Conservation (phyloP, 2,113 vertebrate genomes). For the Megalops atlanticus region DNA sequence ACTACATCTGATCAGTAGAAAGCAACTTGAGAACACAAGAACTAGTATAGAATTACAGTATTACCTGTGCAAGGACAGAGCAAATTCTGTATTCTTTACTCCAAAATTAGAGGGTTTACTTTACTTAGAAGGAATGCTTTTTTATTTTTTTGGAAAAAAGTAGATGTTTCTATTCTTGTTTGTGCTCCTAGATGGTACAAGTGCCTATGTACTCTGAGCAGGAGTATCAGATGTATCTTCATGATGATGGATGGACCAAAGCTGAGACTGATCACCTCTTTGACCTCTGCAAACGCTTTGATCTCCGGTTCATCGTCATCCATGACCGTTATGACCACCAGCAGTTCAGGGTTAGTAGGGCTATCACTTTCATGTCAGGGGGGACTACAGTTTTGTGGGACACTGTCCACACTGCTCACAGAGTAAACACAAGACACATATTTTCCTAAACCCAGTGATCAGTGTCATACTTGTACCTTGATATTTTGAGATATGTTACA, state of each 20-base stretch:
- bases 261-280: conserved; percentile 96
- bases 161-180: background rate
- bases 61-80: too few relatives aligned
- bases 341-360: conserved; percentile 87
- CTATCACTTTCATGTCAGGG: background rate
- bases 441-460: too few relatives aligned
- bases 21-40: too few relatives aligned
- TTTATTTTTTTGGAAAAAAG: too few relatives aligned
- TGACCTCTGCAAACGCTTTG: conserved; percentile 92
- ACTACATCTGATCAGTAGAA: too few relatives aligned
- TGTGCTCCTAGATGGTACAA: conserved; percentile 80
- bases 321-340: conserved; percentile 97
- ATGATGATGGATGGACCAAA: conserved; percentile 96
- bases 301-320: conserved; percentile 91
- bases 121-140: too few relatives aligned
- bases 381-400: background rate
- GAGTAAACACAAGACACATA: too few relatives aligned
- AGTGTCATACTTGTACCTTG: too few relatives aligned
- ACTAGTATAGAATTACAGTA: too few relatives aligned
- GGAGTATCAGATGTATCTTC: conserved; percentile 95
- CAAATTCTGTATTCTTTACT: too few relatives aligned
- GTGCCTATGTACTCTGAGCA: conserved; percentile 95
- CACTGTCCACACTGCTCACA: background rate
- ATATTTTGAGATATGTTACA: too few relatives aligned
- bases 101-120: too few relatives aligned